Conservation (phyloP, 1,140 invertebrate species). For the Drosophila tsacasi region DNA sequence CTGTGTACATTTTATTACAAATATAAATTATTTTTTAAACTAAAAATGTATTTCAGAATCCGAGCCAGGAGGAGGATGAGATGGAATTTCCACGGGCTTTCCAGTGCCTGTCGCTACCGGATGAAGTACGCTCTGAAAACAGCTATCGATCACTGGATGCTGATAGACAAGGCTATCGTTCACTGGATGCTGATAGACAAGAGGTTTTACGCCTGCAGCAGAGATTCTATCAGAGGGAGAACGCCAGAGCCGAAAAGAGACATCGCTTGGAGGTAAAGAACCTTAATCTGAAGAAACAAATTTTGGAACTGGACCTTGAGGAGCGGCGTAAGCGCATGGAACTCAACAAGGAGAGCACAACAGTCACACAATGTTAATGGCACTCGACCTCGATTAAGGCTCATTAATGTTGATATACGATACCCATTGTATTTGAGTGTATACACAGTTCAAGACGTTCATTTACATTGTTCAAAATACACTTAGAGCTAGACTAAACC, state of each 20-base stretch:
- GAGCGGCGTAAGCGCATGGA: slow-evolving; percentile 2
- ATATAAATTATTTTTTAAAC: not conserved
- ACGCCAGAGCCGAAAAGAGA: slow-evolving; percentile 18
- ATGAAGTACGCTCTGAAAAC: not conserved
- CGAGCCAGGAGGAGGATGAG: not conserved
- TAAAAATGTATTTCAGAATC: not conserved
- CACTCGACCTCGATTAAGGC: not conserved
- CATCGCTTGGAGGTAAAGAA: slow-evolving; percentile 1
- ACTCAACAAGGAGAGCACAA: not conserved
- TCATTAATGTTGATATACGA: slow-evolving; percentile 2
- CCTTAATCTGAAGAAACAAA: slow-evolving; percentile 17
- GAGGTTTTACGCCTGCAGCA: slow-evolving; percentile 13
- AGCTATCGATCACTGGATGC: not conserved
- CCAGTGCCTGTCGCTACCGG: not conserved
- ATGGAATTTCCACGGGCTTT: not conserved
- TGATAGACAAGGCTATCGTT: not conserved
- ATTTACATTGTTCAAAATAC: slow-evolving; percentile 34
- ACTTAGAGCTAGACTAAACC: slow-evolving; percentile 29
- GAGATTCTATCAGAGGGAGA: slow-evolving; percentile 12
- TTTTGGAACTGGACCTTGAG: slow-evolving; percentile 15
- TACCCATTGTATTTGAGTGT: slow-evolving; percentile 47
- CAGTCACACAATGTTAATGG: not conserved
- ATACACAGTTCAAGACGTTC: slow-evolving; percentile 30
- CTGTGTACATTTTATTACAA: not conserved
- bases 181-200: not conserved